Conservation (phyloP, 2,113 vertebrate species). For the Laticauda laticaudata region DNA sequence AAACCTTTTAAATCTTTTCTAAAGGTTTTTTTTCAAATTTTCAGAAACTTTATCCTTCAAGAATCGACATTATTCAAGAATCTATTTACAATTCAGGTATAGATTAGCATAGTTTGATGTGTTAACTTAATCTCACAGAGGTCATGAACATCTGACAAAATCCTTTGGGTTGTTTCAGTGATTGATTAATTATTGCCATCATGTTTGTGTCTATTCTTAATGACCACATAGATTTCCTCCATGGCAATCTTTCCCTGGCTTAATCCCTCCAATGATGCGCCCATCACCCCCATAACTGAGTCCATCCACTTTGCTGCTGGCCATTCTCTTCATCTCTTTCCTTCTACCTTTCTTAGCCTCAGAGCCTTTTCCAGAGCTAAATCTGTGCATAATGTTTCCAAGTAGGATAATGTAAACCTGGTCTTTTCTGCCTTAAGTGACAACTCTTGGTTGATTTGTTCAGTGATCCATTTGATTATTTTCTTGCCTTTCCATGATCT, state of each 20-base stretch:
- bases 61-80: not conserved
- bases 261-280: not conserved
- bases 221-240: not conserved
- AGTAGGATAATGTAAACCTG: not conserved
- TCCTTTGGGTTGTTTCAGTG: not conserved
- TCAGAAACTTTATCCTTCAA: not conserved
- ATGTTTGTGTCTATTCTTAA: not conserved
- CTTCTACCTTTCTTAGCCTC: not conserved
- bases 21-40: not conserved
- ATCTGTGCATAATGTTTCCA: not conserved
- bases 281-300: not conserved
- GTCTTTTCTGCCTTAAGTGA: not conserved
- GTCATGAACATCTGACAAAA: not conserved
- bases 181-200: not conserved
- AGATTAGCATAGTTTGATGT: not conserved
- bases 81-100: not conserved
- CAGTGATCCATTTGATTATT: not conserved
- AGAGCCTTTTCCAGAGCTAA: not conserved
- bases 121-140: not conserved
- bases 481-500: not conserved
- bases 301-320: not conserved
- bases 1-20: not conserved
- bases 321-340: not conserved
- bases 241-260: not conserved
- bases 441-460: not conserved